Base-by-base conservation (phyloP, 2,113 vertebrate species). In the Pantherophis guttatus region DNA sequence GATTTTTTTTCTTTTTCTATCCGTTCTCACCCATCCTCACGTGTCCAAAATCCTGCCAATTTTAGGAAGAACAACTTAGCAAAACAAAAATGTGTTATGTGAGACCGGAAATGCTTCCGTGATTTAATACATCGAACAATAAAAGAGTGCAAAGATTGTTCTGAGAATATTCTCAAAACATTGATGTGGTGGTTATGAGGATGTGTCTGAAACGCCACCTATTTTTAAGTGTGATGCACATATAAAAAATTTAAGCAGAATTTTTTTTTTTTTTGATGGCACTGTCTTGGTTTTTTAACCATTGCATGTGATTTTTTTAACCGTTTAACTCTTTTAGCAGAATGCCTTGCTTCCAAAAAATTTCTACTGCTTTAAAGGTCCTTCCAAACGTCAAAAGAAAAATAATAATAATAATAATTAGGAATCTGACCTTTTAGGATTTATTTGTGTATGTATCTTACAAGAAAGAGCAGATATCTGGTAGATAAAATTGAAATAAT, bases 401-500 rank as follows among this genome's bases (percentile, higher is more conserved):
- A 57, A 57, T 58, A 58, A 58, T 23, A 54, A 23, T 96, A 95
- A 97, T 97, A 48, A 48, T 48, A 48, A 48, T 95, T 44, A 93
- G n/a, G 1, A 94, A 95, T 96, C 91, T 91, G 96, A 95, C 96
- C 96, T 97, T 94, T 95, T 92, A 96, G 96, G 59, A 94, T 96
- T 95, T 95, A 48, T 92, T 94, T 91, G 3, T 58, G 17, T 29
- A 6, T 85, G 93, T 94, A 93, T 97, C 96, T 89, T 91, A 95
- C 55, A 94, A 92, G 91, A 94, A 95, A 97, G 75, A 96, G 96
- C 95, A 96, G 96, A 95, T 94, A 65, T 94, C 86, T 94, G 91
- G 53, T 92, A 89, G 91, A 87, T 91, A 87, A 39, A 44, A 94
- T 92, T 96, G 91, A 93, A 62, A 54, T 92, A 58, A 55, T 2